Evolutionary conservation across 1,140 invertebrate genomes (phyloP).

Genomic region (Leptopilina boulardi): DNA sequence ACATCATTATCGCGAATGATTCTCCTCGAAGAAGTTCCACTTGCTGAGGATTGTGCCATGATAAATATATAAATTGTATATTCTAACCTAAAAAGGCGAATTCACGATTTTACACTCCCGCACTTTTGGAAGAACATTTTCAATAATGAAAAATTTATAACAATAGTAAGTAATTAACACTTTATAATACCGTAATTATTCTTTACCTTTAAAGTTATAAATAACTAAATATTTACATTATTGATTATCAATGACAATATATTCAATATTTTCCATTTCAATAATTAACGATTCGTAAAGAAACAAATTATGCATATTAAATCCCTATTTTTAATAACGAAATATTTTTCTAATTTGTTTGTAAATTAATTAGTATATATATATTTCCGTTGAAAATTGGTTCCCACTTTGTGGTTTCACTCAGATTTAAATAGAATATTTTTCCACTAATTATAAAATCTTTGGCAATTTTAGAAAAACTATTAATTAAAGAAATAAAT

Average conservation of each 20-base stretch:
- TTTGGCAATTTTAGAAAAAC: neutral
- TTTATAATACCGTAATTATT: neutral
- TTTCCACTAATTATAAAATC: neutral
- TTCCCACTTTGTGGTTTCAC: neutral
- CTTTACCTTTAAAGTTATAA: neutral
- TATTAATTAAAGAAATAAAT: neutral
- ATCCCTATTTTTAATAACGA: neutral
- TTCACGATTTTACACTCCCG: neutral
- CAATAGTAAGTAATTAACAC: neutral
- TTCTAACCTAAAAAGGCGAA: neutral
- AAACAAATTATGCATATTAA: neutral
- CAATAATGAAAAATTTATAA: neutral
- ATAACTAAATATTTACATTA: neutral
- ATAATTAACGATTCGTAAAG: neutral
- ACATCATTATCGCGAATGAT: slow-evolving; percentile 76
- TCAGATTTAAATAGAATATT: neutral
- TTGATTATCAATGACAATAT: neutral
- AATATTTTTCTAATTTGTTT: neutral
- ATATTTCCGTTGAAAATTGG: neutral
- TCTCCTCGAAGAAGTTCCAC: slow-evolving; percentile 77
- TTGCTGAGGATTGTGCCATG: slow-evolving; percentile 78
- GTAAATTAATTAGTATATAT: neutral
- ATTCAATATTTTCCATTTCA: neutral
- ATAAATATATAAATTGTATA: neutral
- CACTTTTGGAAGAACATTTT: neutral